A percentile compares a stretch with the other conserved stretches of the same genome.
Evolutionary conservation across 2,797 vertebrate species (phyloP).

Genomic region (Smutsia gigantea): DNA sequence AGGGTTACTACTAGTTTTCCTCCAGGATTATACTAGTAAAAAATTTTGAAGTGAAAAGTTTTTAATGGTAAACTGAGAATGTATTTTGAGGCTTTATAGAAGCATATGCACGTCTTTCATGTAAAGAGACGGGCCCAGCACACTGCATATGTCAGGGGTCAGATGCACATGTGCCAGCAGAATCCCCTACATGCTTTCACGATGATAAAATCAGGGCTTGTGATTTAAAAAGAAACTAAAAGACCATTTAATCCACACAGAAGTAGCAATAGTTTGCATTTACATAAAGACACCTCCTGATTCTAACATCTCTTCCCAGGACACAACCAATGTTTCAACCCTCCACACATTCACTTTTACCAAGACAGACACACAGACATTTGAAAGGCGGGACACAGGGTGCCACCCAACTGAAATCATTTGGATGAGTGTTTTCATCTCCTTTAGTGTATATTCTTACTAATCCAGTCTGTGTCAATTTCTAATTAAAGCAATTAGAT

Average conservation of each 20-base stretch:
- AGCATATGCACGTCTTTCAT: neutral
- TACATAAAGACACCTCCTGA: fast-evolving
- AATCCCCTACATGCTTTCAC: neutral
- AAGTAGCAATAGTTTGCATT: neutral
- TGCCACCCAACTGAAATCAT: neutral
- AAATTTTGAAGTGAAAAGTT: neutral
- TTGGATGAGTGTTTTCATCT: fast-evolving
- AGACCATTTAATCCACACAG: neutral
- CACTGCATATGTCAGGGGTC: fast-evolving
- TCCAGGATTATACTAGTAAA: neutral
- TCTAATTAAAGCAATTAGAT: neutral
- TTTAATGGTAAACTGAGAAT: too few relatives aligned
- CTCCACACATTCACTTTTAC: neutral
- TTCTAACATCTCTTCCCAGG: neutral
- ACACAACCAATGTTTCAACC: too few relatives aligned
- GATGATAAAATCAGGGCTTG: too few relatives aligned
- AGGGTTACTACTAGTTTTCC: neutral
- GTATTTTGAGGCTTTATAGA: fast-evolving
- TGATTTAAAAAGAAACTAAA: too few relatives aligned
- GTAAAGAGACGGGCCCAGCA: fast-evolving
- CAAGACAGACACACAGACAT: neutral
- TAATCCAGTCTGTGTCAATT: neutral
- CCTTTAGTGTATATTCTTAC: fast-evolving
- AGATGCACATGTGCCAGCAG: fast-evolving
- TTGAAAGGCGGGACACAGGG: fast-evolving